A percentile compares a stretch with the other conserved stretches of the same genome.
Evolutionary conservation across 2,888 invertebrate species (phyloP).

Genomic region (Folsomia candida): DNA sequence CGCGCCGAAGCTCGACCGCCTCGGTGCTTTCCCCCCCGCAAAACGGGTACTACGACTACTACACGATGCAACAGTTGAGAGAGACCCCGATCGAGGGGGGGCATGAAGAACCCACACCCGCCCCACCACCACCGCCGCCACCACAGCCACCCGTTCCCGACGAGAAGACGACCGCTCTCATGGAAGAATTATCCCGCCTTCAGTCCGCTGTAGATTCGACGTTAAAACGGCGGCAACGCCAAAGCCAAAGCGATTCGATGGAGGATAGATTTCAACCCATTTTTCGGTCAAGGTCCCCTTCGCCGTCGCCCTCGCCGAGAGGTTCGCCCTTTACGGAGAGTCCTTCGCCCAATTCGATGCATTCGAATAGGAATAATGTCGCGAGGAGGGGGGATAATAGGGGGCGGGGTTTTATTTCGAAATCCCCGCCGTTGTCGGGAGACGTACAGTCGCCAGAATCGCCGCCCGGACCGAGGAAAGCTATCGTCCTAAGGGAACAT

Average conservation of each 20-base stretch:
- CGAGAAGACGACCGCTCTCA: slow-evolving; percentile 47
- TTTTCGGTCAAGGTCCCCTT: slow-evolving; percentile 39
- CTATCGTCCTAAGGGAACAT: slow-evolving; percentile 49
- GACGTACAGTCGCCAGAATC: slow-evolving; percentile 48
- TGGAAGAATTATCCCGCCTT: slow-evolving; percentile 49
- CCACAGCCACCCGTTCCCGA: slow-evolving; percentile 31
- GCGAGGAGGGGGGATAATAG: not conserved
- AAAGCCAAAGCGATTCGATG: slow-evolving; percentile 17
- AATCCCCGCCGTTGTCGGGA: slow-evolving; percentile 30
- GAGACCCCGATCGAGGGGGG: not conserved
- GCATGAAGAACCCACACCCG: not conserved
- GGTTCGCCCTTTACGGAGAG: slow-evolving; percentile 24
- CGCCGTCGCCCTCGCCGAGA: slow-evolving; percentile 38
- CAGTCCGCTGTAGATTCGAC: slow-evolving; percentile 49
- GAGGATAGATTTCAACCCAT: slow-evolving; percentile 38
- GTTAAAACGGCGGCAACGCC: slow-evolving; percentile 43
- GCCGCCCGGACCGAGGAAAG: slow-evolving; percentile 47
- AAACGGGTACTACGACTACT: slow-evolving; percentile 13
- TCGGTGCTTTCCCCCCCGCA: not conserved
- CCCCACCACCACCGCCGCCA: slow-evolving; percentile 13
- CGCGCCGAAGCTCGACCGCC: not conserved
- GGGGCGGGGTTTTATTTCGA: not conserved
- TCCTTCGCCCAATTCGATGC: slow-evolving; percentile 19
- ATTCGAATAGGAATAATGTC: too few species aligned
- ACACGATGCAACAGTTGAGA: not conserved